Conservation (phyloP, 2,797 vertebrate genomes). For the Aplochiton taeniatus region DNA sequence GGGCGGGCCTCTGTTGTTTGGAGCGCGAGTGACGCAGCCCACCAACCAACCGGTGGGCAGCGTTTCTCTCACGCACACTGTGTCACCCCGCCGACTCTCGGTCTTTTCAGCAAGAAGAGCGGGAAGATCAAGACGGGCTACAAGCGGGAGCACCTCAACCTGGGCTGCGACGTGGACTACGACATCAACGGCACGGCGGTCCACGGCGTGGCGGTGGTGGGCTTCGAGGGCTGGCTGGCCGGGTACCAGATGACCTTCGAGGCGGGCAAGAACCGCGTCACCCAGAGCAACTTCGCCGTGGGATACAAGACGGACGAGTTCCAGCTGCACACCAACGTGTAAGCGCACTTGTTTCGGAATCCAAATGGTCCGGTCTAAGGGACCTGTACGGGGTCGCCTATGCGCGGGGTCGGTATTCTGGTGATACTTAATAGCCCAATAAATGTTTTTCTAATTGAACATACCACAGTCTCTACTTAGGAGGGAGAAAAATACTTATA, state of each 20-base stretch:
- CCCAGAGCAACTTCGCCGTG: constrained; percentile 97
- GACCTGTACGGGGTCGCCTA: no score
- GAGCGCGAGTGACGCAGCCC: not conserved
- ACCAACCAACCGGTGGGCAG: no score
- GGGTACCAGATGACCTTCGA: constrained; percentile 98
- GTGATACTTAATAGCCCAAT: no score
- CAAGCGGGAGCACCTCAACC: constrained; percentile 92
- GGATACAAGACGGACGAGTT: constrained; percentile 97
- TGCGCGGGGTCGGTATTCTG: no score
- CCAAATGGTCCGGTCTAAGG: no score
- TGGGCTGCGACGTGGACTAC: constrained; percentile 93
- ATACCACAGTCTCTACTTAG: no score
- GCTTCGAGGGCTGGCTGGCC: constrained; percentile 94
- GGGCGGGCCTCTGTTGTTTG: not conserved
- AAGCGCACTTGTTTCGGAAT: no score
- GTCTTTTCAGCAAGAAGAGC: constrained; percentile 86
- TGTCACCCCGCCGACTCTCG: no score
- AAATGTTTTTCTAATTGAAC: no score
- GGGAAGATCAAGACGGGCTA: constrained; percentile 93
- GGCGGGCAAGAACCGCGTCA: constrained; percentile 88
- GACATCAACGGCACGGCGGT: constrained; percentile 93
- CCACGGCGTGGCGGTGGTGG: constrained; percentile 87
- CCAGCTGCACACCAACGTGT: constrained; percentile 98
- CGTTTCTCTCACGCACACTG: no score
- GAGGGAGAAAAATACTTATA: no score